Evolutionary conservation across 2,888 invertebrate species (phyloP).

Genomic region (Perithous albicinctus): DNA sequence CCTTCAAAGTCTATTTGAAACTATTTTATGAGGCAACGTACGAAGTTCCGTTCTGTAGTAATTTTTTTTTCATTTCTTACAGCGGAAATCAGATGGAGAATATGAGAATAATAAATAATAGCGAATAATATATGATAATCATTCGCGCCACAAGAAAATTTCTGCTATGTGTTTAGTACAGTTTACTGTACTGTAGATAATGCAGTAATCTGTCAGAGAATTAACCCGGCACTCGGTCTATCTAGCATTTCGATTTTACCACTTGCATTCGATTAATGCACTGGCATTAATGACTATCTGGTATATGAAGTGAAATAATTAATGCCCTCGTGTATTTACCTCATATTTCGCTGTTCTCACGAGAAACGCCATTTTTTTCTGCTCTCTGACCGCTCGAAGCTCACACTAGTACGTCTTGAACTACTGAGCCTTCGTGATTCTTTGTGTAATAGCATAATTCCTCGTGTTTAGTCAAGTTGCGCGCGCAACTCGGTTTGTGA

Average conservation of each 20-base stretch:
- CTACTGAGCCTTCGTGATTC: background rate
- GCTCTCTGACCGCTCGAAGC: constrained; percentile 22
- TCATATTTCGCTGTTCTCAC: constrained; percentile 73
- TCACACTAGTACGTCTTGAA: constrained; percentile 41
- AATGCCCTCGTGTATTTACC: constrained; percentile 70
- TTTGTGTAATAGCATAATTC: background rate
- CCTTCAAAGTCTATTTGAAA: too few relatives aligned
- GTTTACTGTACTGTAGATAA: constrained; percentile 47
- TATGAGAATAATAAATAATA: background rate
- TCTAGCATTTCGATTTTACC: background rate
- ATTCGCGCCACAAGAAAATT: constrained; percentile 7
- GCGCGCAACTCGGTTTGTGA: background rate
- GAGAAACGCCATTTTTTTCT: constrained; percentile 75
- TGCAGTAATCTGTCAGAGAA: constrained; percentile 34
- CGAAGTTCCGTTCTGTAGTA: too few relatives aligned
- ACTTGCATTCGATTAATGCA: background rate
- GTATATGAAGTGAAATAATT: background rate
- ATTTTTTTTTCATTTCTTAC: background rate
- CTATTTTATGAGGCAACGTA: too few relatives aligned
- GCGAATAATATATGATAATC: background rate
- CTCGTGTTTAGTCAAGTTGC: constrained; percentile 4
- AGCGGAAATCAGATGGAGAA: background rate
- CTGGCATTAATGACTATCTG: background rate
- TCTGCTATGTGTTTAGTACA: too few relatives aligned
- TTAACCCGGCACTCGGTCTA: constrained; percentile 12